Conservation (phyloP, 1,140 invertebrate species). For the Pseudomyrmex pallidus region DNA sequence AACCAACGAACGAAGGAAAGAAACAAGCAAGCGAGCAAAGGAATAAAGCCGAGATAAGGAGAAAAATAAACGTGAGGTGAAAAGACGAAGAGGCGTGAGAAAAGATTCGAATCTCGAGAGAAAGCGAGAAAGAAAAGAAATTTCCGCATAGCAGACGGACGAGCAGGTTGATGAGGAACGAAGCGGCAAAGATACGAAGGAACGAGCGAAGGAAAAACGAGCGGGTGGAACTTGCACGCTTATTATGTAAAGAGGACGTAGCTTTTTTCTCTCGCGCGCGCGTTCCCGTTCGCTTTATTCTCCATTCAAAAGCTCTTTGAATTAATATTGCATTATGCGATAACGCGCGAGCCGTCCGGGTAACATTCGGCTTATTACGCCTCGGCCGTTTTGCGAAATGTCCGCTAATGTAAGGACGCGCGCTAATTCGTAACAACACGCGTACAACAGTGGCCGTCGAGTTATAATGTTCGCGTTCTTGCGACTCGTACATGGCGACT, state of each 20-base stretch:
- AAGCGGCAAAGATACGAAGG: constrained; percentile 42
- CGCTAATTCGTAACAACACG: constrained; percentile 5
- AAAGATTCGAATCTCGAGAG: not conserved
- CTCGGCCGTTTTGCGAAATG: constrained; percentile 8
- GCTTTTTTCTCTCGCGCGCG: constrained; percentile 67
- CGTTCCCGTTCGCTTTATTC: constrained; percentile 71
- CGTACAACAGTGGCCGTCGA: not conserved
- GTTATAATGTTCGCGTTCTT: constrained; percentile 3
- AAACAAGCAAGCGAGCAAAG: constrained; percentile 21
- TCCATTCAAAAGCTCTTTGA: constrained; percentile 75
- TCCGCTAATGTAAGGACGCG: constrained; percentile 24
- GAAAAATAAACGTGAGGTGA: constrained; percentile 21
- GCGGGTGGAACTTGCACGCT: constrained; percentile 59
- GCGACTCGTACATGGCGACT: no score
- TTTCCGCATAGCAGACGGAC: constrained; percentile 19
- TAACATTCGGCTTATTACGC: constrained; percentile 49
- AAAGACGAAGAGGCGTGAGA: not conserved
- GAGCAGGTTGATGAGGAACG: constrained; percentile 41
- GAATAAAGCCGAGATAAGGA: constrained; percentile 29
- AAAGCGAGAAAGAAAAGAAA: constrained; percentile 30
- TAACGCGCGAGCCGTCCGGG: constrained; percentile 19
- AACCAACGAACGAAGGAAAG: not conserved
- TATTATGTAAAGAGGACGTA: constrained; percentile 79
- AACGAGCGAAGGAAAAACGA: constrained; percentile 12
- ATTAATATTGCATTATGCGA: constrained; percentile 79